Percentiles rank a stretch among this genome's conserved stretches.
Conservation (phyloP, 2,888 invertebrate genomes). For the Yponomeuta sedellus region DNA sequence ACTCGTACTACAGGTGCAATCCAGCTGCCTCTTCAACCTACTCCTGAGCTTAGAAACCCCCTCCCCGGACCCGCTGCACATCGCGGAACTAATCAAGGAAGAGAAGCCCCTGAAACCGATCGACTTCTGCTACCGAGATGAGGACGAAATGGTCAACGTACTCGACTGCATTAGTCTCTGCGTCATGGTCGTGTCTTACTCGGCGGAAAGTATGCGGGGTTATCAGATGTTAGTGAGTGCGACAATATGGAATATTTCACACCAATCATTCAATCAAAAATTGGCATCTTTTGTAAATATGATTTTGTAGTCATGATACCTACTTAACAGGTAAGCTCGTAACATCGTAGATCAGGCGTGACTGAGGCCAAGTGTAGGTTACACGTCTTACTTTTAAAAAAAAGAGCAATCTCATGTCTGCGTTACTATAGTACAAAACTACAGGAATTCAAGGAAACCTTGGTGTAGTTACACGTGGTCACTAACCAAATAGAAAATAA, state of each 20-base stretch:
- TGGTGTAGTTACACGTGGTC: no score
- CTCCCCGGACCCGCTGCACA: slow-evolving; percentile 94
- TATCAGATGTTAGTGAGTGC: slow-evolving; percentile 91
- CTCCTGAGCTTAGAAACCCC: slow-evolving; percentile 94
- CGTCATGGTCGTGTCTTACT: slow-evolving; percentile 98
- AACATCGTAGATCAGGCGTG: no score
- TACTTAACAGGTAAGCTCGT: no score
- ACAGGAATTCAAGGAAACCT: no score
- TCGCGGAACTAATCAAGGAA: slow-evolving; percentile 93
- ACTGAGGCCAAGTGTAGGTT: no score
- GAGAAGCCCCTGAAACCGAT: slow-evolving; percentile 94
- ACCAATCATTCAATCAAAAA: neutral
- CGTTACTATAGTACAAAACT: no score
- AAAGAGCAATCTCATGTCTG: no score
- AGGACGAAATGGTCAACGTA: slow-evolving; percentile 97
- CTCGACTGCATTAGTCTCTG: slow-evolving; percentile 98
- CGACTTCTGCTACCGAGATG: slow-evolving; percentile 99
- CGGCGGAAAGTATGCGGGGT: slow-evolving; percentile 94
- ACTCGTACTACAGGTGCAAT: slow-evolving; percentile 80
- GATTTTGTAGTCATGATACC: no score
- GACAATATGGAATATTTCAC: no score
- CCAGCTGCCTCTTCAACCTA: slow-evolving; percentile 93
- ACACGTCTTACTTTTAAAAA: no score
- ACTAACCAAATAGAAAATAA: no score
- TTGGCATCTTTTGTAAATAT: neutral